phyloP scores from a whole-genome alignment of 23 tunicate genomes.

The Styela clava region DNA sequence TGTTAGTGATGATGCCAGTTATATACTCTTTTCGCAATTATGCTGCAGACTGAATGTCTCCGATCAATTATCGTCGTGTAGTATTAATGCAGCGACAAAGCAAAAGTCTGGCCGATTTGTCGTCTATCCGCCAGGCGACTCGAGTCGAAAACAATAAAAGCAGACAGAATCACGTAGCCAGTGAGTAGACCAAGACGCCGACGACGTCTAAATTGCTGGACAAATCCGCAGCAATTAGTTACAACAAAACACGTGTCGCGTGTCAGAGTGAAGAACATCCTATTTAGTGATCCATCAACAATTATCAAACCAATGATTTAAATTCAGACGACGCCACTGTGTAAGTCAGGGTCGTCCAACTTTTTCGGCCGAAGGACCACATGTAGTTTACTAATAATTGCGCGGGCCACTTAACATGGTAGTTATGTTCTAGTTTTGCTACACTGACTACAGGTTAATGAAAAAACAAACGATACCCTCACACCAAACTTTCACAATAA shows the following conservation, averaged over 20 bases:
- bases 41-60: constrained; percentile 14
- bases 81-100: neutral
- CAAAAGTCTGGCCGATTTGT: neutral
- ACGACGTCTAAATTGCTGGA: neutral
- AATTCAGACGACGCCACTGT: neutral
- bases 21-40: neutral
- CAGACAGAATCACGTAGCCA: neutral
- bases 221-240: neutral
- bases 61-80: neutral
- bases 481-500: too few species aligned
- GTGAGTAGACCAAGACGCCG: neutral
- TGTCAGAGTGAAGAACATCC: too few species aligned
- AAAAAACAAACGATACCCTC: too few species aligned
- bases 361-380: too few species aligned
- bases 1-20: neutral
- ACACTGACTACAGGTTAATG: too few species aligned
- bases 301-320: too few species aligned
- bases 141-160: neutral
- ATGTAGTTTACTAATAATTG: too few species aligned
- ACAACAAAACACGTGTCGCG: constrained; percentile 8
- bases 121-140: neutral
- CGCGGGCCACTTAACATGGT: too few species aligned
- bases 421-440: too few species aligned
- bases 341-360: too few species aligned
- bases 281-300: too few species aligned